Conservation (phyloP, 2,888 invertebrate species). For the Drosophila parthenogenetica region DNA sequence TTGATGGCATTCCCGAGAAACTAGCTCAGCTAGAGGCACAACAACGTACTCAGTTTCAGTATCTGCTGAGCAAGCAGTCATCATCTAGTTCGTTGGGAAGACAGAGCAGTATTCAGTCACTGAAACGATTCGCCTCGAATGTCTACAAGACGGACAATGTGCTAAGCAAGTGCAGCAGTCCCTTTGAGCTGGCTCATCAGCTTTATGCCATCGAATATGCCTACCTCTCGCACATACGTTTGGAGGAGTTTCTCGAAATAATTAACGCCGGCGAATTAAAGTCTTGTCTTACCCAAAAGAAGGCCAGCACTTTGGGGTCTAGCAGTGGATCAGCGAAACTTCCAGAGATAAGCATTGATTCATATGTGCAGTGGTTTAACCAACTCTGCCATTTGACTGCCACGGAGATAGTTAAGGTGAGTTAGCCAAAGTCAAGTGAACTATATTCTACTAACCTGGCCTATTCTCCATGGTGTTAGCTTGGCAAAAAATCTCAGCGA, state of each 20-base stretch:
- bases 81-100: slow-evolving; percentile 64
- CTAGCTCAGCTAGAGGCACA: slow-evolving; percentile 26
- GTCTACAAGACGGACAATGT: slow-evolving; percentile 84
- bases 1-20: slow-evolving; percentile 85
- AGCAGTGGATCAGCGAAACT: slow-evolving; percentile 25
- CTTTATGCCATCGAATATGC: slow-evolving; percentile 97
- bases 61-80: slow-evolving; percentile 55
- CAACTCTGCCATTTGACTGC: slow-evolving; percentile 96
- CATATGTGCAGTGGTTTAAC: slow-evolving; percentile 98
- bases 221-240: slow-evolving; percentile 95
- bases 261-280: slow-evolving; percentile 90
- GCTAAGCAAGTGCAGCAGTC: slow-evolving; percentile 90
- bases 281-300: slow-evolving; percentile 85
- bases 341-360: slow-evolving; percentile 89
- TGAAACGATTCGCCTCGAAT: slow-evolving; percentile 84
- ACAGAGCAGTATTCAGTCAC: slow-evolving; percentile 79
- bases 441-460: background rate
- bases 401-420: slow-evolving; percentile 96
- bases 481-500: slow-evolving; percentile 95
- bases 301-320: slow-evolving; percentile 89
- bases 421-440: background rate
- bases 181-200: slow-evolving; percentile 94
- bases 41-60: slow-evolving; percentile 85
- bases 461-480: slow-evolving; percentile 86
- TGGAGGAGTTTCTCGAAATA: slow-evolving; percentile 97